These are phyloP conservation scores for Drosophila limbata DNA, from an alignment of 2,888 invertebrate species.

Conservation along the genomic window DNA sequence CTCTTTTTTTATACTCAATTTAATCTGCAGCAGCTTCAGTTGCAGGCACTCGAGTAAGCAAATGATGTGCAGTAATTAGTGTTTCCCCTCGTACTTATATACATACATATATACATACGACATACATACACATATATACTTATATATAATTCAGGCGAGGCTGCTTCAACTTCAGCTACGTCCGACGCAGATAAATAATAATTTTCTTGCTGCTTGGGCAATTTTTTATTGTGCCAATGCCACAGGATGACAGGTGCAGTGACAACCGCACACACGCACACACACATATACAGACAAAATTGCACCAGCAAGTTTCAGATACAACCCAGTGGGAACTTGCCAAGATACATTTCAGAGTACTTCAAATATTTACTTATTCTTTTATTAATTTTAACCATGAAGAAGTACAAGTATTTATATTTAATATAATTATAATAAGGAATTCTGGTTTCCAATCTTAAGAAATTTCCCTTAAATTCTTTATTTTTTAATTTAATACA, in stretches of 20 bases:
- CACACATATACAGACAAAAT: conserved; percentile 18
- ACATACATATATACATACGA: conserved; percentile 18
- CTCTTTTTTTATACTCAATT: conserved; percentile 73
- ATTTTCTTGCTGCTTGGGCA: conserved; percentile 67
- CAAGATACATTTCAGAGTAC: neutral
- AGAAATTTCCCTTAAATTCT: neutral
- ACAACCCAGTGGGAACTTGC: conserved; percentile 52
- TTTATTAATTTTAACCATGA: too few relatives aligned
- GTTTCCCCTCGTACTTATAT: conserved; percentile 34
- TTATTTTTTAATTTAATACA: too few relatives aligned
- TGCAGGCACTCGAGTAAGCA: conserved; percentile 77
- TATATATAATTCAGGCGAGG: conserved; percentile 28
- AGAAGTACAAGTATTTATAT: neutral
- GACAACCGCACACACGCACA: conserved; percentile 66
- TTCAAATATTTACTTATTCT: neutral
- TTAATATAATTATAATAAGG: neutral
- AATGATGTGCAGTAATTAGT: conserved; percentile 82
- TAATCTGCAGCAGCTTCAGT: conserved; percentile 67
- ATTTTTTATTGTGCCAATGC: conserved; percentile 58
- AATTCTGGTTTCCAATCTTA: too few relatives aligned
- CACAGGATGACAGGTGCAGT: conserved; percentile 77
- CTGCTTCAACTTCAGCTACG: conserved; percentile 23
- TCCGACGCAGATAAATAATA: conserved; percentile 73
- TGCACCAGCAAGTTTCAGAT: conserved; percentile 25
- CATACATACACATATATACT: conserved; percentile 16